These are phyloP conservation scores for Anthopleura sola DNA, from an alignment of 64 coral and sea anemone genomes.

Conservation along the genomic window DNA sequence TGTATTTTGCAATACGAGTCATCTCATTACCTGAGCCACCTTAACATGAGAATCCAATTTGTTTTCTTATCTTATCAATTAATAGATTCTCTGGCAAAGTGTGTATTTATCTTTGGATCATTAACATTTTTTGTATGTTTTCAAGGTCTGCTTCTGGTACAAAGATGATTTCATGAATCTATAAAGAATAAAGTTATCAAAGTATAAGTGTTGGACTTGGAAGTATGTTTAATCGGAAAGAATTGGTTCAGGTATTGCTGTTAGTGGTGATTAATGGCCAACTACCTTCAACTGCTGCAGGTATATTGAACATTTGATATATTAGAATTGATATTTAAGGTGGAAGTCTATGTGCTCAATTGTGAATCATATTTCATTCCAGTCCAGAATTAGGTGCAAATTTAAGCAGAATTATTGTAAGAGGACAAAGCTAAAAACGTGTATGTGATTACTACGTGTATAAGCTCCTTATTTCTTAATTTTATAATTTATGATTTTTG, in stretches of 20 bases:
- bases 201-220: not conserved
- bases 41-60: not conserved
- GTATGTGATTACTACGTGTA: no score
- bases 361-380: no score
- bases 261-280: not conserved
- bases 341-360: not conserved
- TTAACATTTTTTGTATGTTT: constrained; percentile 10
- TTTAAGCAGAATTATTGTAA: no score
- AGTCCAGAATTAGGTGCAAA: no score
- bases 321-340: not conserved
- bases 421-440: no score
- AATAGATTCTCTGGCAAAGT: not conserved
- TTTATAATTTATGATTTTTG: not conserved
- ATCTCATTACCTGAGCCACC: not conserved
- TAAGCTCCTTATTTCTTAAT: no score
- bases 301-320: not conserved
- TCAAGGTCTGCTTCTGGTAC: not conserved
- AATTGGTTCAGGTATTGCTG: not conserved
- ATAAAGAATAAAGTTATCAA: not conserved
- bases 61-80: not conserved
- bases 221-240: not conserved
- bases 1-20: no score
- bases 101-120: not conserved
- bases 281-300: not conserved
- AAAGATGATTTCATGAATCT: constrained; percentile 22